A percentile compares a stretch with the other conserved stretches of the same genome.
phyloP scores from a whole-genome alignment of 2,888 invertebrate genomes.

The Aleiodes testaceus region DNA sequence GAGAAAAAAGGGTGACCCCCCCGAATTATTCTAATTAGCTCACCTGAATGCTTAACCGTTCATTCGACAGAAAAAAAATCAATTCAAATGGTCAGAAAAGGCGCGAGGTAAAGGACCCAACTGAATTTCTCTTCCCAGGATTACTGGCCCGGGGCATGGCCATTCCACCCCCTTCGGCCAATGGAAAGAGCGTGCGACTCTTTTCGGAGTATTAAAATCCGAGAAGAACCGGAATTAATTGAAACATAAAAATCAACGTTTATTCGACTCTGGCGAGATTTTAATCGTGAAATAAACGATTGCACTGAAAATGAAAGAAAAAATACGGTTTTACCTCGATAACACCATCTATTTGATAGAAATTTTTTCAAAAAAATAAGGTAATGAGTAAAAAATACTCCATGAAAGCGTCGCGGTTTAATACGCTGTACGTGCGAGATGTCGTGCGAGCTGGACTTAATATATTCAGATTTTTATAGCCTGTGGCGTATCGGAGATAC shows the following conservation, averaged over 20 bases:
- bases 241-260: conserved; percentile 32
- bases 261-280: conserved; percentile 19
- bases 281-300: conserved; percentile 16
- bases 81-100: conserved; percentile 22
- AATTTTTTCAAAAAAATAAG: conserved; percentile 52
- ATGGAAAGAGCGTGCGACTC: conserved; percentile 1
- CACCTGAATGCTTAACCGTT: conserved; percentile 64
- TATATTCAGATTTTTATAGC: conserved; percentile 73
- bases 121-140: background rate
- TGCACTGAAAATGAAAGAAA: background rate
- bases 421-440: conserved; percentile 67
- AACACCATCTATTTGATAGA: background rate
- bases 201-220: background rate
- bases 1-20: conserved; percentile 55
- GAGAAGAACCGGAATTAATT: conserved; percentile 25
- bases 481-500: conserved; percentile 70
- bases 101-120: background rate
- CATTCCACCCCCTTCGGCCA: background rate
- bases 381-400: conserved; percentile 42
- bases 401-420: conserved; percentile 56
- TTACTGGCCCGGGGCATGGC: background rate
- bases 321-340: background rate
- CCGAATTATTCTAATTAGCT: conserved; percentile 73
- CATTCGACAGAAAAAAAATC: conserved; percentile 53
- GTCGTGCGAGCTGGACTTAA: conserved; percentile 69